Evolutionary conservation across 2,113 vertebrate genomes (phyloP), one percentile per base, ranked within the genome.

Genomic region (Coreoperca whiteheadi): DNA sequence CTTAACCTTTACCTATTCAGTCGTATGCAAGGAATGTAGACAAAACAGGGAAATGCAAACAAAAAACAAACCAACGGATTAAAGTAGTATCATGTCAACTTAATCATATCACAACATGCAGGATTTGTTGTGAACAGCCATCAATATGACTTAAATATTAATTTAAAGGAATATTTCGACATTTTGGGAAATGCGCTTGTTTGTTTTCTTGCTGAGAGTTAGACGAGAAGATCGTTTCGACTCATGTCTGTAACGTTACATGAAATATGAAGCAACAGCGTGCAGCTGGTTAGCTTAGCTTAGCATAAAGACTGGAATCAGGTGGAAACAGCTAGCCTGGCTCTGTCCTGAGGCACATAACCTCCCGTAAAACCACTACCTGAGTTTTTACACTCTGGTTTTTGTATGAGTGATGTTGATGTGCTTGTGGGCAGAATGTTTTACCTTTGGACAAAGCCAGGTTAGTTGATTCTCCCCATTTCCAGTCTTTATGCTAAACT

Each of bases 341-440:
- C 50, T 69, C 39, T 51, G 37, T 72, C 50, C 56, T 39, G 39
- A 69, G 41, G 8, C 23, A 63, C 51, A 41, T 32, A 34, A 50
- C n/a, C 48, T 23, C 46, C 50, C 0, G 8, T 37, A 57, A 81
- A 83, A 83, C 15, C 30, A 66, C 68, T 54, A 34, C 37, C 63
- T 56, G 32, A 57, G 67, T 74, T 11, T 80, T 64, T 64, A 73
- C 53, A 68, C 54, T 86, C 87, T 87, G 82, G 75, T 51, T 86
- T 81, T 76, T 74, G 8, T 53, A 50, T 66, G 30, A 50, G 18
- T 53, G 20, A 63, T n/a, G 15, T 66, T 64, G 14, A 37, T 18
- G 43, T 63, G 48, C 37, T 20, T 25, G 21, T 10, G 23, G 46
- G 34, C 41, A 48, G 20, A 43, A 25, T 30, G 3, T 46, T 1